A percentile compares a stretch with the other conserved stretches of the same genome.
phyloP scores from a whole-genome alignment of 1,140 invertebrate species.

The Tetramorium alpestre region DNA sequence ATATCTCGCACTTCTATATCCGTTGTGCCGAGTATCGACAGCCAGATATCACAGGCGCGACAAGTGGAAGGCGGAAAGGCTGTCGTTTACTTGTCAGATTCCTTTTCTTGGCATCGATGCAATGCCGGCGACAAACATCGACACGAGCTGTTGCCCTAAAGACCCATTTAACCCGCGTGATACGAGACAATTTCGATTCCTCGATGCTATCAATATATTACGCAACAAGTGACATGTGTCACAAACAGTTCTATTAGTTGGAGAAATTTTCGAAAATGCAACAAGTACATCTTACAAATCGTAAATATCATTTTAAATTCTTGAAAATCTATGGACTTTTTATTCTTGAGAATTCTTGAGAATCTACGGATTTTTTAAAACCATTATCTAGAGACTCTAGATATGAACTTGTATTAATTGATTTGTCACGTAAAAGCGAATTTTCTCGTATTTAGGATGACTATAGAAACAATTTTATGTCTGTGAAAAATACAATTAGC shows the following conservation, averaged over 20 bases:
- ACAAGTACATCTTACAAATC: not conserved
- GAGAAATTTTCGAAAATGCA: not conserved
- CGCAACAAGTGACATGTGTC: not conserved
- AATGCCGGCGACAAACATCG: not conserved
- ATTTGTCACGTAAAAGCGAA: not conserved
- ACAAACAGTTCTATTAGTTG: not conserved
- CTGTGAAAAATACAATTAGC: not conserved
- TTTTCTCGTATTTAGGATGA: not conserved
- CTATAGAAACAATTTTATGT: not conserved
- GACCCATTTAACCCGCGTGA: slow-evolving; percentile 21
- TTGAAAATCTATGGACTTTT: not conserved
- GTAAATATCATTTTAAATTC: not conserved
- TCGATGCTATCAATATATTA: not conserved
- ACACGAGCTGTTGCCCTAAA: slow-evolving; percentile 6
- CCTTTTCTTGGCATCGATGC: slow-evolving; percentile 19
- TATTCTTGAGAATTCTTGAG: too few species aligned
- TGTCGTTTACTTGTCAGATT: slow-evolving; percentile 57
- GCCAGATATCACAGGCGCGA: not conserved
- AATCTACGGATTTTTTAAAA: not conserved
- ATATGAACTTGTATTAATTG: not conserved
- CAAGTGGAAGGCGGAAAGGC: slow-evolving; percentile 22
- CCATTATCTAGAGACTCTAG: not conserved
- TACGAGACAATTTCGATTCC: not conserved
- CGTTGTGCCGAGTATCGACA: slow-evolving; percentile 27
- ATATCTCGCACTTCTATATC: slow-evolving; percentile 19